Evolutionary conservation across 2,797 vertebrate genomes (phyloP).

Genomic region (Vireo griseus): DNA sequence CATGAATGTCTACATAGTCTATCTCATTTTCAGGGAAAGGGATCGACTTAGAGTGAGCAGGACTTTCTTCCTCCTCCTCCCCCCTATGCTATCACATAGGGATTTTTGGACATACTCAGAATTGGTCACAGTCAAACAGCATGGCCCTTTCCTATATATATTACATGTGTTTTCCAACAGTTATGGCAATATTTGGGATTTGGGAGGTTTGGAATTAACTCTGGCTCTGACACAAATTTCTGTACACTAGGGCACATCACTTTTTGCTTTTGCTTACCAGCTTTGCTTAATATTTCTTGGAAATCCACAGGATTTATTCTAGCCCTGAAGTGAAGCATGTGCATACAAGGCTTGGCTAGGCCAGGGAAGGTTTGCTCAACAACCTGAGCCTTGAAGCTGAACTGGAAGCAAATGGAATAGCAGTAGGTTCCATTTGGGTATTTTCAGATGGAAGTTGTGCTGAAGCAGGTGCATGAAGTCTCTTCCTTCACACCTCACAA

Average conservation of each 20-base stretch:
- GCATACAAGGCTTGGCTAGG: neutral
- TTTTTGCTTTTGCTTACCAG: neutral
- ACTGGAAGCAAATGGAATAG: neutral
- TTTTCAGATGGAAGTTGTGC: neutral
- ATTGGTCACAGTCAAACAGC: neutral
- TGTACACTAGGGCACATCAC: neutral
- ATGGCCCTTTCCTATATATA: neutral
- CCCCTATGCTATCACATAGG: rapidly evolving
- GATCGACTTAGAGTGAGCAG: neutral
- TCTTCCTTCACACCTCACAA: neutral
- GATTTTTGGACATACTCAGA: neutral
- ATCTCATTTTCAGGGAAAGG: neutral
- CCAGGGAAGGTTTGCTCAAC: neutral
- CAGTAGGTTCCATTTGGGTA: neutral
- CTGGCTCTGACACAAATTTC: neutral
- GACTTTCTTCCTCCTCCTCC: neutral
- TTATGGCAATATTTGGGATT: neutral
- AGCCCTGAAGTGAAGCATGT: neutral
- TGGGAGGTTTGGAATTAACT: neutral
- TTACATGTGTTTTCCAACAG: neutral
- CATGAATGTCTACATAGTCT: neutral
- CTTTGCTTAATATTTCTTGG: neutral
- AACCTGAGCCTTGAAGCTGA: neutral
- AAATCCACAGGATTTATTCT: neutral
- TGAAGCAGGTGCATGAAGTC: neutral